Evolutionary conservation across 2,113 vertebrate species (phyloP).

Genomic region (Sinocyclocheilus rhinocerous): DNA sequence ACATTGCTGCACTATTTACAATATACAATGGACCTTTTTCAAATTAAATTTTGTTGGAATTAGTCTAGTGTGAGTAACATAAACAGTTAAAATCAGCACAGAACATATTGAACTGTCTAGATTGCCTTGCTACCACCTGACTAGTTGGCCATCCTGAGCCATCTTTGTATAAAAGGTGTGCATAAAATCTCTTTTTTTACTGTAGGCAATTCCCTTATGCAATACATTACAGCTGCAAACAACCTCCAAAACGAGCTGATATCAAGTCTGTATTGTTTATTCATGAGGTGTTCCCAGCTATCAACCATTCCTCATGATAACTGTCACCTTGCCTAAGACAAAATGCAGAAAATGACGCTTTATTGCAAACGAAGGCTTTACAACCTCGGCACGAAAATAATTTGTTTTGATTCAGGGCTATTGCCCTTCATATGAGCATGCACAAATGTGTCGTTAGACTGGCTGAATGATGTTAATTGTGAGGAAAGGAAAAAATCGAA

Average conservation of each 20-base stretch:
- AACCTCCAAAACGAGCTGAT: constrained; percentile 38
- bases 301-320: constrained; percentile 52
- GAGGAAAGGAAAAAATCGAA: neutral
- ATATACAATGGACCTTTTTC: neutral
- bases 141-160: neutral
- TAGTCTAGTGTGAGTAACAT: neutral
- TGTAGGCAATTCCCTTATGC: constrained; percentile 18
- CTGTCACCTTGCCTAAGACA: constrained; percentile 41
- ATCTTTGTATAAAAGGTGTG: constrained; percentile 24
- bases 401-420: constrained; percentile 21
- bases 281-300: constrained; percentile 45
- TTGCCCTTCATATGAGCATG: constrained; percentile 15
- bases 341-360: constrained; percentile 13
- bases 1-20: neutral
- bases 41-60: neutral
- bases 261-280: constrained; percentile 49
- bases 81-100: neutral
- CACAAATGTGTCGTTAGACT: constrained; percentile 19
- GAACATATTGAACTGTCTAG: neutral
- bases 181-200: constrained; percentile 16
- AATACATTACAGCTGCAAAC: constrained; percentile 31
- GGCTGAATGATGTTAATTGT: neutral
- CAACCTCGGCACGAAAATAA: neutral
- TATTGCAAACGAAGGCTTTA: constrained; percentile 35
- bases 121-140: neutral